Base-by-base conservation (phyloP, 2,113 vertebrate genomes). In the Malaclemys terrapin region DNA sequence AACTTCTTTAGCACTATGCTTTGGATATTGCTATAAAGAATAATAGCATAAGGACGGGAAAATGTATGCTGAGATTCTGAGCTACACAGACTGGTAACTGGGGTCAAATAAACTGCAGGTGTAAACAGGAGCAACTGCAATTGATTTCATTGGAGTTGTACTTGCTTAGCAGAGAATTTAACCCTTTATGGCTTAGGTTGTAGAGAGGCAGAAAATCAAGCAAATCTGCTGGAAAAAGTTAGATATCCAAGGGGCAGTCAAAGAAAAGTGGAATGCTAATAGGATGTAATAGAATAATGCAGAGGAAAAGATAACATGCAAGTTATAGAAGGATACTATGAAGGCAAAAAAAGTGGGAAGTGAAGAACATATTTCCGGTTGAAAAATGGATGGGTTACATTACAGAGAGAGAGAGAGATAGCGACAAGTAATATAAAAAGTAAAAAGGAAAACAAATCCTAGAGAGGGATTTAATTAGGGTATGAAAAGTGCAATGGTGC, bases 401-500 rank as follows among this genome's bases (percentile, higher is more conserved):
- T 56, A 93, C 81, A 96, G 25, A 45, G 89, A 89, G 84, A 45
- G 89, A 89, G 84, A 88, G 57, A 82, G 20, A 75, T 62, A 29
- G 38, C 27, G 38, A 24, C 91, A 53, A 5, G 3, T 22, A 79
- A 2, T 80, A 31, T 80, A 9, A 88, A 90, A 86, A 69, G 10
- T 27, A 12, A 1, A 20, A 91, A 80, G 35, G 13, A 11, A 54
- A n/a, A 78, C 6, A 57, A 82, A 38, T 4, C 35, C 14, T 62
- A 7, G n/a, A 50, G 87, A 93, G 57, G 10, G 27, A 9, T 62
- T 1, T 54, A 84, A 82, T n/a, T 69, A 83, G 54, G 3, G 11
- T 90, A 17, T 13, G 79, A 81, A 90, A 87, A 91, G 50, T 42
- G 6, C 85, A 49, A 53, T n/a, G 29, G 22, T 42, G 25, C 72